Base-by-base conservation (phyloP, 2,113 vertebrate species). In the Melospiza melodia region DNA sequence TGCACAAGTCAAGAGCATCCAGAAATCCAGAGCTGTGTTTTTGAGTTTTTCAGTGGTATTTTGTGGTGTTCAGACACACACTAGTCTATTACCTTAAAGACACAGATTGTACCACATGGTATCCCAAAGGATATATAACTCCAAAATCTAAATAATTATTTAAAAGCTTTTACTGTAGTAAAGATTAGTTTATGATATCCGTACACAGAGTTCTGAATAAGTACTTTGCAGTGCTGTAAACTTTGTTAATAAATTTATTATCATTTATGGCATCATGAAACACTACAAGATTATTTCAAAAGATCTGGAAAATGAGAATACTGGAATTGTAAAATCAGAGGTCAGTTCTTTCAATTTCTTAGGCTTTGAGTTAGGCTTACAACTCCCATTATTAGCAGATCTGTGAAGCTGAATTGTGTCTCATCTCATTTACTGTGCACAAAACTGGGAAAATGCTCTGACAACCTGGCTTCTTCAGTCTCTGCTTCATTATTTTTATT, bases 371-470 rank as follows among this genome's bases (percentile, higher is more conserved):
- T 89, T 62, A 95, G 67, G 69, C 61, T 95, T 90, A 90, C 35
- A 96, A 49, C 58, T 92, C 13, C 67, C 65, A 65, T 91, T 96
- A 76, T 85, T 96, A 97, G 73, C 76, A 84, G 44, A 89, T 69
- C 41, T 90, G 11, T 67, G 82, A 87, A 91, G 84, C 20, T 57
- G 96, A 91, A 91, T 92, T 23, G 30, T 62, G 28, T 72, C 22
- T 74, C 87, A 97, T 92, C 61, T 90, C 84, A 94, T 96, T 81
- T 96, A 61, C 86, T 92, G 80, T 63, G 35, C 31, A 79, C 13
- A 67, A 55, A 75, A 58, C 43, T 82, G 81, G 44, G 73, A 90
- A 94, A 96, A 82, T 90, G 39, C 74, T 89, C 81, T 87, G 73
- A 94, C 87, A 74, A 19, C 7, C 77, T 94, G 81, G 27, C 62